Conservation (phyloP, 2,113 vertebrate genomes). For the Balaenoptera acutorostrata region DNA sequence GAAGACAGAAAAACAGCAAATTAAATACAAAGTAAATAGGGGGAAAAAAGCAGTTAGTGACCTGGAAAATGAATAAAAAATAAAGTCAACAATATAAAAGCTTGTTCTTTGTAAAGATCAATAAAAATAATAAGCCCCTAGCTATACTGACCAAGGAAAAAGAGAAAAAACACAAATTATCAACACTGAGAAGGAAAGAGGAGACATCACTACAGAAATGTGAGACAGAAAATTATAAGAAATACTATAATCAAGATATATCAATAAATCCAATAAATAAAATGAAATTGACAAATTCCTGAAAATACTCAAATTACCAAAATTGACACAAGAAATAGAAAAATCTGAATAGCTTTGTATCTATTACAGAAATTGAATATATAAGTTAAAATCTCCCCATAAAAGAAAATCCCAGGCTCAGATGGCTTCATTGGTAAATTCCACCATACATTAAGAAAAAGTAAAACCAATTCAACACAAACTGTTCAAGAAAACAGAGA, state of each 20-base stretch:
- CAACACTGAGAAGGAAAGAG: neutral
- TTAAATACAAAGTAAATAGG: neutral
- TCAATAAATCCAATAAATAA: neutral
- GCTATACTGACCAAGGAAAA: neutral
- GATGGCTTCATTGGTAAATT: neutral
- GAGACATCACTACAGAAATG: neutral
- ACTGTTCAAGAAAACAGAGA: neutral
- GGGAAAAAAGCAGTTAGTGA: neutral
- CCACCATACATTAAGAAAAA: neutral
- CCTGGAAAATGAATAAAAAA: neutral
- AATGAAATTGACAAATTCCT: neutral
- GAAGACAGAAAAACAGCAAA: neutral
- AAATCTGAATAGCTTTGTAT: neutral
- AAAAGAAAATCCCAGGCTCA: neutral
- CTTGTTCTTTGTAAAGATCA: neutral
- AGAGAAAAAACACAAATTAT: neutral
- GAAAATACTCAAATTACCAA: conserved; percentile 5
- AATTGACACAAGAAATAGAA: neutral
- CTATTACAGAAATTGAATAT: neutral
- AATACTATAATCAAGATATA: neutral
- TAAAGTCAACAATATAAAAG: neutral
- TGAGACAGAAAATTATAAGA: neutral
- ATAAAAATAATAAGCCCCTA: neutral
- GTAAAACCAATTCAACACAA: neutral
- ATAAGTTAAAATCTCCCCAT: neutral